A percentile compares a stretch with the other conserved stretches of the same genome.
These are phyloP conservation scores for Actinemys pallida DNA, from an alignment of 2,113 vertebrate genomes.

Conservation along the genomic window DNA sequence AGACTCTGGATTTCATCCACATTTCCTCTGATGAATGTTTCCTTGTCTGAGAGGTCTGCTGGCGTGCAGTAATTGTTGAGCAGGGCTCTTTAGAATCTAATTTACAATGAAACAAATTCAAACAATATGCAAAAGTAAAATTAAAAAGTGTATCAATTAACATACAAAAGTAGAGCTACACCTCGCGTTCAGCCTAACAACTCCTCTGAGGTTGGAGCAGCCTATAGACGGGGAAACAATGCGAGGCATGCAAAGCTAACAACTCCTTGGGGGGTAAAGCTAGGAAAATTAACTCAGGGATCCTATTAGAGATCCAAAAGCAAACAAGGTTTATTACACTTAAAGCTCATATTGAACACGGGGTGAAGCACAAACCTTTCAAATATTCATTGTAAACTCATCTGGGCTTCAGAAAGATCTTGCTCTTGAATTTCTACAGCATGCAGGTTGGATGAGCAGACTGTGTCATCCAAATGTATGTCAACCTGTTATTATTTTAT, in stretches of 20 bases:
- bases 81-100: slow-evolving; percentile 64
- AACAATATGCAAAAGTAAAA: slow-evolving; percentile 76
- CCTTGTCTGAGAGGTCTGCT: slow-evolving; percentile 43
- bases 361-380: neutral
- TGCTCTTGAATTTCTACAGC: neutral
- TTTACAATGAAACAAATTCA: slow-evolving; percentile 74
- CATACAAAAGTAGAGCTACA: slow-evolving; percentile 71
- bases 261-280: neutral
- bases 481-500: neutral
- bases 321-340: slow-evolving; percentile 3
- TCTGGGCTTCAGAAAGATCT: neutral
- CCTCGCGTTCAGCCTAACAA: slow-evolving; percentile 54
- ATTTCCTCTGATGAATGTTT: slow-evolving; percentile 54
- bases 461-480: fast-evolving
- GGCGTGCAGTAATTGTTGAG: slow-evolving; percentile 62
- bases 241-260: slow-evolving; percentile 20
- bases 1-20: slow-evolving; percentile 56
- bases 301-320: slow-evolving; percentile 17
- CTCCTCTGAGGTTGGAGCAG: slow-evolving; percentile 50
- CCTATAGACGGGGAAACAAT: slow-evolving; percentile 17
- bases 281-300: neutral
- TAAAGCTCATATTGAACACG: neutral
- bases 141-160: slow-evolving; percentile 77
- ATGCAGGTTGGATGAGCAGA: neutral
- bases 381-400: neutral